phyloP scores from a whole-genome alignment of 92 coral and sea anemone species.

The Heteractis magnifica region DNA sequence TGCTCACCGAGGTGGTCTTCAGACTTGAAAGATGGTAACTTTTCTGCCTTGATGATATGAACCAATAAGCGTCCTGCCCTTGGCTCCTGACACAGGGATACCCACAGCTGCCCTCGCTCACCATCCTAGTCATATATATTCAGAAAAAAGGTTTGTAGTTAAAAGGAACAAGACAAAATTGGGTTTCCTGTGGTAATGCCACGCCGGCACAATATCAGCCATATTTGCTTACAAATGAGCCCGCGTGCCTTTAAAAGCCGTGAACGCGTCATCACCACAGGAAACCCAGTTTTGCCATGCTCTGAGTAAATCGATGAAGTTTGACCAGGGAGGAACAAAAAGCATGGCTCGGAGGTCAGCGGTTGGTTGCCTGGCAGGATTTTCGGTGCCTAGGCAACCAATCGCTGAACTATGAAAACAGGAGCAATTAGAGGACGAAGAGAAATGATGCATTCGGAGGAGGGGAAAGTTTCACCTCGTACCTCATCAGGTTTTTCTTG shows the following conservation, averaged over 20 bases:
- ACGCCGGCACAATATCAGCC: no score
- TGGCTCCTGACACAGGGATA: constrained; percentile 84
- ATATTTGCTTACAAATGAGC: no score
- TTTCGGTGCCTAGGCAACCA: background rate
- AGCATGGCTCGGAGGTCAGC: background rate
- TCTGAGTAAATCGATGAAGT: no score
- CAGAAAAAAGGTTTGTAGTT: background rate
- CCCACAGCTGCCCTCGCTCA: constrained; percentile 69
- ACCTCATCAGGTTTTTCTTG: constrained; percentile 13
- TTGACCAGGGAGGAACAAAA: background rate
- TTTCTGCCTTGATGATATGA: constrained; percentile 76
- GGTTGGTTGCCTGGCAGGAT: background rate
- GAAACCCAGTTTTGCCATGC: background rate
- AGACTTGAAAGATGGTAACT: constrained; percentile 34
- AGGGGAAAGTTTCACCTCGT: background rate
- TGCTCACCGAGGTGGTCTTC: constrained; percentile 19
- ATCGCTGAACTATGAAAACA: background rate
- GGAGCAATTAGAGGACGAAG: no score
- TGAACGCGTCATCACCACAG: no score
- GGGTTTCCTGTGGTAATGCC: no score
- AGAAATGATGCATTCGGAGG: background rate
- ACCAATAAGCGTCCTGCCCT: constrained; percentile 77
- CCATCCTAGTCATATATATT: constrained; percentile 45
- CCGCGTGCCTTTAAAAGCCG: no score
- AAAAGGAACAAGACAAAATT: no score